Conservation (phyloP, 2,113 vertebrate species). For the Crocuta crocuta region DNA sequence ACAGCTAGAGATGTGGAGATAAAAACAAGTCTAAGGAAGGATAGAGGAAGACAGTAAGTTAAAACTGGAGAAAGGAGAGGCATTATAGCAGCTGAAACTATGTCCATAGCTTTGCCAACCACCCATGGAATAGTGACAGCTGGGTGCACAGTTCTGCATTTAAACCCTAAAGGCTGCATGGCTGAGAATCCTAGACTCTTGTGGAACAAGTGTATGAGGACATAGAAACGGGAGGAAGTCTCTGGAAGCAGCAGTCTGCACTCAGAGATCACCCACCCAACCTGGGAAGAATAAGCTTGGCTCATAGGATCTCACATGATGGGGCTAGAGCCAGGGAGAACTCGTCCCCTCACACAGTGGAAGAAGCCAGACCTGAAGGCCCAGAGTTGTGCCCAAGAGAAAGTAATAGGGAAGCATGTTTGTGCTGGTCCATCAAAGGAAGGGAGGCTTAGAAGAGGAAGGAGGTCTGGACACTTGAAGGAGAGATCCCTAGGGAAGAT, state of each 20-base stretch:
- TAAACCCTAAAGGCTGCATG: not conserved
- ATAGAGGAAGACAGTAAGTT: not conserved
- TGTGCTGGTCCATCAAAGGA: not conserved
- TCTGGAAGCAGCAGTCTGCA: not conserved
- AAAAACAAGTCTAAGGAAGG: not conserved
- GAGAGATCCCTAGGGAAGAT: not conserved
- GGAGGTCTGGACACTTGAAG: not conserved
- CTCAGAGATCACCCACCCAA: not conserved
- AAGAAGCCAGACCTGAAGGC: not conserved
- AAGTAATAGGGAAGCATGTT: not conserved
- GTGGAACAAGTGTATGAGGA: not conserved
- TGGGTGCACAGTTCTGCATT: not conserved
- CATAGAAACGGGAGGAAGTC: not conserved
- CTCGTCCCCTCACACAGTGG: not conserved
- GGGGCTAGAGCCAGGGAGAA: not conserved
- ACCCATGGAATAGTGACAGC: not conserved
- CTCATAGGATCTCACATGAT: accelerated
- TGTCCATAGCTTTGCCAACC: not conserved
- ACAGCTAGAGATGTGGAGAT: not conserved
- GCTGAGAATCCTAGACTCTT: not conserved
- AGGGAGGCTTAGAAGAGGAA: not conserved
- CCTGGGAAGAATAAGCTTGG: not conserved
- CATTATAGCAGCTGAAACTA: not conserved
- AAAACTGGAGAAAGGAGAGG: not conserved
- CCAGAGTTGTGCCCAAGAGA: not conserved